phyloP scores from a whole-genome alignment of 2,113 vertebrate genomes.

The Plecturocebus donacophilus region DNA sequence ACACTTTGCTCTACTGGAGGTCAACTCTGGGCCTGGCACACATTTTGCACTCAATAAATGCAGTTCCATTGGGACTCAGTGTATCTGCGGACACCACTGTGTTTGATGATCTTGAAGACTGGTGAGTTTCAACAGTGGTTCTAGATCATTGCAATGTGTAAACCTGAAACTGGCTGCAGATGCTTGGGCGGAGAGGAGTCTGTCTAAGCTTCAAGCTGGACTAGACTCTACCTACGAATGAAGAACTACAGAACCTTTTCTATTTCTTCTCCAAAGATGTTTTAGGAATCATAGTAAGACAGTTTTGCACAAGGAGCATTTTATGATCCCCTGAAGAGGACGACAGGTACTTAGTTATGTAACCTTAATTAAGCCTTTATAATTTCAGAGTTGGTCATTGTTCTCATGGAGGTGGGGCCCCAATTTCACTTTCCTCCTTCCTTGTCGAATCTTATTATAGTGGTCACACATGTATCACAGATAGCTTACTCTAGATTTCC shows the following conservation, averaged over 20 bases:
- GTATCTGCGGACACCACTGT: not conserved
- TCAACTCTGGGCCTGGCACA: not conserved
- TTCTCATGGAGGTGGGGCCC: not conserved
- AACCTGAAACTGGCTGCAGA: not conserved
- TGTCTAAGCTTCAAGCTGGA: not conserved
- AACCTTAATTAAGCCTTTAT: not conserved
- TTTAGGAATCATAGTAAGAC: not conserved
- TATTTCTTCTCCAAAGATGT: constrained; percentile 28
- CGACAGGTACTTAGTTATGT: not conserved
- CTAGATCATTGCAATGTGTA: not conserved
- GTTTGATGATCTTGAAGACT: not conserved
- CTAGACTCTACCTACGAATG: not conserved
- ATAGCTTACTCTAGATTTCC: not conserved
- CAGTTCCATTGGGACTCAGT: not conserved
- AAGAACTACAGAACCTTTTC: not conserved
- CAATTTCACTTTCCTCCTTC: not conserved
- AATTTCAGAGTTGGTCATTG: constrained; percentile 27
- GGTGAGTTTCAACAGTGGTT: not conserved
- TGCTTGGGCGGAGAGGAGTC: not conserved
- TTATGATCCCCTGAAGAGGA: constrained; percentile 36
- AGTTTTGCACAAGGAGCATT: not conserved
- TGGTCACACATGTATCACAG: not conserved
- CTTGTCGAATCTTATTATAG: not conserved
- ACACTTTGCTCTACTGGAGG: not conserved
- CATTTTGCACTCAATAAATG: not conserved